These are phyloP conservation scores for Tenodera sinensis DNA, from an alignment of 2,888 invertebrate genomes.

Conservation along the genomic window DNA sequence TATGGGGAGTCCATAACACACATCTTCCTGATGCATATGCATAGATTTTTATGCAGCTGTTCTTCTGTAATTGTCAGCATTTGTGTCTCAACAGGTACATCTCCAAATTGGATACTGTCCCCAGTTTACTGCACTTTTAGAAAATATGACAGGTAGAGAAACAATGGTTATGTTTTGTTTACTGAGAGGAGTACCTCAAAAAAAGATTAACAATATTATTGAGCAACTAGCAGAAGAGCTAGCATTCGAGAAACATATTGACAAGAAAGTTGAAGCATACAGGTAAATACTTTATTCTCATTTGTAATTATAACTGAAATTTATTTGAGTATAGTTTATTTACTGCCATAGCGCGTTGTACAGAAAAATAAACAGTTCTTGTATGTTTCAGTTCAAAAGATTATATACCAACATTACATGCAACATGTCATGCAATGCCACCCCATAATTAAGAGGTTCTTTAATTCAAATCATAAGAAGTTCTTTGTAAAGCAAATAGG, in stretches of 20 bases:
- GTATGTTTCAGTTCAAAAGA: no score
- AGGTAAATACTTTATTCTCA: conserved; percentile 6
- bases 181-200: conserved; percentile 56
- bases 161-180: conserved; percentile 62
- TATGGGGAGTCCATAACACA: no score
- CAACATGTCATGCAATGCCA: no score
- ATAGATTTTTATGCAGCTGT: not conserved
- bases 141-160: conserved; percentile 69
- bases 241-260: conserved; percentile 58
- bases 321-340: no score
- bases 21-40: no score
- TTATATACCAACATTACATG: no score
- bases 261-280: conserved; percentile 49
- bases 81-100: conserved; percentile 36
- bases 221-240: conserved; percentile 52
- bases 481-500: no score
- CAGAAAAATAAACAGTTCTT: not conserved
- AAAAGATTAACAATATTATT: conserved; percentile 41
- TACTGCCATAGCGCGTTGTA: not conserved
- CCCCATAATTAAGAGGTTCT: no score
- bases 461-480: no score
- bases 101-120: conserved; percentile 63
- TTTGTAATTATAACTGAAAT: no score
- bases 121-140: conserved; percentile 69
- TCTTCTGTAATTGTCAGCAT: not conserved